phyloP scores from a whole-genome alignment of 2,113 vertebrate genomes.

The Prolemur simus region DNA sequence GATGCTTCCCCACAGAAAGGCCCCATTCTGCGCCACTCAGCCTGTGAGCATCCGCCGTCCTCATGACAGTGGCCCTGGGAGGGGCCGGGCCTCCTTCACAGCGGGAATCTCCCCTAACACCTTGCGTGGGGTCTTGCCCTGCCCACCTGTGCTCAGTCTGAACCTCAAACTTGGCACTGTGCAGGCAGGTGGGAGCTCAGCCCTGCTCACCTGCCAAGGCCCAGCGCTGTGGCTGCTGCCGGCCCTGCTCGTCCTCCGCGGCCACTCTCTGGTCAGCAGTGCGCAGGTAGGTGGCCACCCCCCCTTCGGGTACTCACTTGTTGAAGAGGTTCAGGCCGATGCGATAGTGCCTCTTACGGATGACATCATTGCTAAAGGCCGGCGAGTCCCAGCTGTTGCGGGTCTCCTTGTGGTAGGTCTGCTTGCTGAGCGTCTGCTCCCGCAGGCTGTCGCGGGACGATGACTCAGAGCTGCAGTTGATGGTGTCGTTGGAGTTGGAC shows the following conservation, averaged over 20 bases:
- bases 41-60: not conserved
- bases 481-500: conserved; percentile 98
- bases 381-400: conserved; percentile 99
- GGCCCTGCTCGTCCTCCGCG: not conserved
- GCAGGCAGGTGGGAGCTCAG: not conserved
- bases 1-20: not conserved
- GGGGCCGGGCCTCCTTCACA: not conserved
- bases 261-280: not conserved
- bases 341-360: conserved; percentile 96
- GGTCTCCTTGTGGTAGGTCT: conserved; percentile 98
- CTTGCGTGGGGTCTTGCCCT: fast-evolving
- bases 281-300: too few relatives aligned
- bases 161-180: fast-evolving
- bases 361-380: conserved; percentile 97
- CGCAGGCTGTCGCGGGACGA: conserved; percentile 96
- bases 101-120: not conserved
- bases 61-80: not conserved
- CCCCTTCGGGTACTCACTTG: conserved; percentile 89
- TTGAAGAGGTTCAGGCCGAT: conserved; percentile 99
- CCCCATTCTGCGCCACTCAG: not conserved
- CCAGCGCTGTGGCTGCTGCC: not conserved
- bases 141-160: not conserved
- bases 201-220: not conserved
- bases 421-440: conserved; percentile 97
- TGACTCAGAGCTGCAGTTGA: conserved; percentile 98